Percentiles rank a stretch among this genome's conserved stretches.
phyloP scores from a whole-genome alignment of 2,797 vertebrate genomes.

The Pangasius macronema region DNA sequence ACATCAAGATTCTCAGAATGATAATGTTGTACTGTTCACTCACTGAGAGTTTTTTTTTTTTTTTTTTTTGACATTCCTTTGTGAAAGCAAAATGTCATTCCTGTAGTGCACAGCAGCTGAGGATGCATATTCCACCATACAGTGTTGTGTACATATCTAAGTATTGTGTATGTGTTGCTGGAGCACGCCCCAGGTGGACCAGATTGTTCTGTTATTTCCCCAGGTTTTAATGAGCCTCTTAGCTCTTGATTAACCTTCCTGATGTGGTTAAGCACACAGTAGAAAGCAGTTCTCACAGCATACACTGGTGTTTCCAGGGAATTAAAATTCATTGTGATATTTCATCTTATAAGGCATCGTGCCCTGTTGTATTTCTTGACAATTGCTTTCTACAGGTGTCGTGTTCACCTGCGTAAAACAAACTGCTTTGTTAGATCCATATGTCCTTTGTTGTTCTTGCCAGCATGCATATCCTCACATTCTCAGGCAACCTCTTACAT shows the following conservation, averaged over 20 bases:
- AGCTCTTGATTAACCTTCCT: slow-evolving; percentile 39
- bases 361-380: slow-evolving; percentile 19
- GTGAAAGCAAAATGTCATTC: not conserved
- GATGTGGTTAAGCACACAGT: slow-evolving; percentile 37
- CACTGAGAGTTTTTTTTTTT: not conserved
- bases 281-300: slow-evolving; percentile 27
- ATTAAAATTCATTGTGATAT: slow-evolving; percentile 21
- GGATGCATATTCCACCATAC: not conserved
- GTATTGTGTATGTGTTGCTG: slow-evolving; percentile 1
- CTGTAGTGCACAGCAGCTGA: not conserved
- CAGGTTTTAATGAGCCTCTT: slow-evolving; percentile 26
- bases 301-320: slow-evolving; percentile 28
- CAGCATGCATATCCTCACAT: slow-evolving; percentile 27
- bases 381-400: slow-evolving; percentile 33
- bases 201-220: slow-evolving; percentile 31
- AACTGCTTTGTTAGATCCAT: slow-evolving; percentile 52
- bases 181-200: slow-evolving; percentile 31
- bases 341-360: slow-evolving; percentile 11
- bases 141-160: not conserved
- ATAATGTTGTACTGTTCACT: not conserved
- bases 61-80: not conserved
- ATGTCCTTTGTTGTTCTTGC: slow-evolving; percentile 39
- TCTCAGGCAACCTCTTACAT: slow-evolving; percentile 35
- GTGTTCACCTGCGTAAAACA: slow-evolving; percentile 51
- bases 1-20: not conserved